Base-by-base conservation (phyloP, 2,888 invertebrate species). In the Melieria crassipennis region DNA sequence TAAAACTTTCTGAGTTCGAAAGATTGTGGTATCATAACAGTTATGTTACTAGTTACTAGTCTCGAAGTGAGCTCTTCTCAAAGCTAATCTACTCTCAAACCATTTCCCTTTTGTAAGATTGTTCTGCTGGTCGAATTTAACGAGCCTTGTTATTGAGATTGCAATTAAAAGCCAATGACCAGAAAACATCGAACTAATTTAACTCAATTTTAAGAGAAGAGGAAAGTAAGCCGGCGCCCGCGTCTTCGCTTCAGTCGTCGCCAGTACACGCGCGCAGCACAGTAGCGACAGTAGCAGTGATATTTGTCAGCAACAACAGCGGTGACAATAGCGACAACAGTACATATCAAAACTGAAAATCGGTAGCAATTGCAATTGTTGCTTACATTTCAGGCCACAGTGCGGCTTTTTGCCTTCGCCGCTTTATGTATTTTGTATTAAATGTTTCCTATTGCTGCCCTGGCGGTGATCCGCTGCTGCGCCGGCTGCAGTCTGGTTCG, bases 231-330 rank as follows among this genome's bases (percentile, higher is more conserved):
- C 16, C 16, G 16, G 16, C 16, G 16, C 16, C 16, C 16, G 16
- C 16, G 16, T 30, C 30, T 30, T 13, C 57, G 45, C n/a, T 11
- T 9, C 10, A n/a, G n/a, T 43, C 45, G 5, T 9, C 43, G n/a
- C 7, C 52, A 10, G 13, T 11, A 11, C 10, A 60, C 52, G 16
- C 11, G n/a, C 16, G 52, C 30, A 60, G 42, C 7, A n/a, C 60
- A 52, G 61, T 45, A 60, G 16, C 16, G 55, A 60, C 45, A 68
- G 50, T 50, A 61, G 43, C 61, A 52, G 55, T 68, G 55, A 61
- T 61, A 68, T 68, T 68, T 68, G 55, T 68, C 68, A 68, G 60
- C 61, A 68, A 55, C 52, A 68, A 66, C 9, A 52, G 52, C 52
- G 13, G 9, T 13, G 13, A 52, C 5, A 50, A 50, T 50, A 50